These are phyloP conservation scores for Athetis lepigone DNA, from an alignment of 2,888 invertebrate species.

Conservation along the genomic window DNA sequence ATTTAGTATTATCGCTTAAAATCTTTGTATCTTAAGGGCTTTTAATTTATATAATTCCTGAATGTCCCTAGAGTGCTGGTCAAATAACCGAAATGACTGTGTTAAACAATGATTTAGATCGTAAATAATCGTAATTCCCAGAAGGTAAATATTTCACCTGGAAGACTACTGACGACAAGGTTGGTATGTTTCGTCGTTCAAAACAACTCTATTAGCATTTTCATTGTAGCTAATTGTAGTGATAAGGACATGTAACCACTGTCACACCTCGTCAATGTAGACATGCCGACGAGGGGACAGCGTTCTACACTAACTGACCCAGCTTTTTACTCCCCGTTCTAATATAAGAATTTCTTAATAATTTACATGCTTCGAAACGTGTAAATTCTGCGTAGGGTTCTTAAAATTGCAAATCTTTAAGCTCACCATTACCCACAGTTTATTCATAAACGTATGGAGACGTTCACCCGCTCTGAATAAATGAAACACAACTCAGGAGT, in stretches of 20 bases:
- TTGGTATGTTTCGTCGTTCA: slow-evolving; percentile 74
- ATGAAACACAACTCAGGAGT: slow-evolving; percentile 51
- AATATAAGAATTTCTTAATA: neutral
- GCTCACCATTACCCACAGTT: slow-evolving; percentile 14
- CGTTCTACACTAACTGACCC: slow-evolving; percentile 38
- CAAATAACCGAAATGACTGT: slow-evolving; percentile 15
- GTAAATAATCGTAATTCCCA: slow-evolving; percentile 39
- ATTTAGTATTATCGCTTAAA: neutral
- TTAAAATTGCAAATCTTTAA: slow-evolving; percentile 24
- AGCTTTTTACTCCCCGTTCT: neutral
- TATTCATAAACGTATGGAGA: slow-evolving; percentile 41
- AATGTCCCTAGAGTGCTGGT: neutral
- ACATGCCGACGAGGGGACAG: slow-evolving; percentile 37
- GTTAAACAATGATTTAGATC: slow-evolving; percentile 38
- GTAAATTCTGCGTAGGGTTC: slow-evolving; percentile 9
- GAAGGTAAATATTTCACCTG: slow-evolving; percentile 68
- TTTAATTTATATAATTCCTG: neutral
- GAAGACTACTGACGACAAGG: slow-evolving; percentile 69
- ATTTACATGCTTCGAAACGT: neutral
- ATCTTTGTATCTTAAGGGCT: neutral
- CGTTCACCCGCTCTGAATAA: slow-evolving; percentile 58
- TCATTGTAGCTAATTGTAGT: slow-evolving; percentile 77
- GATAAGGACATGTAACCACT: slow-evolving; percentile 77
- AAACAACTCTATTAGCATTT: slow-evolving; percentile 84
- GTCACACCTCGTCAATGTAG: slow-evolving; percentile 77